A percentile compares a stretch with the other conserved stretches of the same genome.
These are phyloP conservation scores for Lota lota DNA, from an alignment of 2,113 vertebrate genomes.

Conservation along the genomic window DNA sequence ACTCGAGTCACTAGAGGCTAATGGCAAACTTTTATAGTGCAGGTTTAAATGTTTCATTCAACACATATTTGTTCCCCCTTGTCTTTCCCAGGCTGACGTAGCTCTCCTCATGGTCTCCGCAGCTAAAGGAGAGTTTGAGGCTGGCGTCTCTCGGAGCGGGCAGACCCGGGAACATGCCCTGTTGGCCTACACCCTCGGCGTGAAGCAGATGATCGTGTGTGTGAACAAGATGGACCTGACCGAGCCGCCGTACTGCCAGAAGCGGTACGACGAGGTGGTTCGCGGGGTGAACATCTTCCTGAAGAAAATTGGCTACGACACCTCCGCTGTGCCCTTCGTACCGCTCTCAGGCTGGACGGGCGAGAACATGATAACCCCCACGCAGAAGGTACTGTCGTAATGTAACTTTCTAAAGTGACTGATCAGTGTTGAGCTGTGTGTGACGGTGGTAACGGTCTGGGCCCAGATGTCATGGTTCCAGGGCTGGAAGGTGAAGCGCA, in stretches of 20 bases:
- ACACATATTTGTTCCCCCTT: background rate
- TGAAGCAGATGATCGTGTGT: conserved; percentile 80
- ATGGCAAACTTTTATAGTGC: too few relatives aligned
- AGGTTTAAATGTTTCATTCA: background rate
- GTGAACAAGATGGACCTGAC: conserved; percentile 82
- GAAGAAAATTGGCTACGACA: conserved; percentile 76
- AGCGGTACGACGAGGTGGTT: conserved; percentile 74
- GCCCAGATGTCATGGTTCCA: conserved; percentile 78
- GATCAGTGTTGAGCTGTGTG: background rate
- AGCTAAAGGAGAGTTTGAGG: conserved; percentile 75
- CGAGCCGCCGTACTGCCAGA: conserved; percentile 74
- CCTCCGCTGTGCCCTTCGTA: conserved; percentile 65
- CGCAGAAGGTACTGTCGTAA: conserved; percentile 66
- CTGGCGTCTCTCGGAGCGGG: conserved; percentile 74
- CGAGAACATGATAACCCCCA: conserved; percentile 75
- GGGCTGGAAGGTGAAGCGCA: conserved; percentile 74
- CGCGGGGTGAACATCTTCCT: conserved; percentile 71
- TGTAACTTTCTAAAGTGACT: background rate
- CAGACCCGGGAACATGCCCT: conserved; percentile 77
- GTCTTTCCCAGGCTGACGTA: conserved; percentile 68
- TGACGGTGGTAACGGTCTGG: background rate
- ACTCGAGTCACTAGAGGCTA: too few relatives aligned
- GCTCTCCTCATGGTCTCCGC: conserved; percentile 76
- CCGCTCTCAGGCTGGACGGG: conserved; percentile 78
- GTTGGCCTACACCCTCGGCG: conserved; percentile 75